Base-by-base conservation (phyloP, 1,140 invertebrate species). In the Orius insidiosus region DNA sequence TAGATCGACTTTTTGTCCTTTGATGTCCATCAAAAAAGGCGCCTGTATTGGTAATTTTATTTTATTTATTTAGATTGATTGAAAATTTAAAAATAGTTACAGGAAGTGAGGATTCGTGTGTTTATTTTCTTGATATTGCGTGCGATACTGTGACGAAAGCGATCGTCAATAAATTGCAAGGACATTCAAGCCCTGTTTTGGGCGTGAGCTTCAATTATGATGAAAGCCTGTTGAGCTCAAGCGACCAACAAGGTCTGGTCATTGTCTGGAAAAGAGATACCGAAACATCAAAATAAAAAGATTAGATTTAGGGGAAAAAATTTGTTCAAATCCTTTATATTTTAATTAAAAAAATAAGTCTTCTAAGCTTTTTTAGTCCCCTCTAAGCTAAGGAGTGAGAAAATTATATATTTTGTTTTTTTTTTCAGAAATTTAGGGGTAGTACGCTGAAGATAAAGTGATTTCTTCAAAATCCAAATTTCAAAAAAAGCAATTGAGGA, bases 181-280 rank as follows among this genome's bases (percentile, higher is more conserved):
- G 70, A 3, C 87, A 90, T 65, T 79, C 83, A 8, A 74, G 76
- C 34, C 74, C 85, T 2, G 81, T 87, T 19, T 63, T 88, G 3
- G 79, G 84, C 46, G 77, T 90, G 9, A 79, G 76, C 55, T 89
- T 92, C 60, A 89, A 87, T 66, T 85, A 84, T 65, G 84, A 90
- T 64, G 86, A 90, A 66, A 83, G 80, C 59, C 65, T 89, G 49
- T 65, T 92, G 24, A 85, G 85, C 35, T 85, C 82, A 19, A 82
- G 78, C 59, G 87, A 92, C 67, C 66, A 75, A 45, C 72, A 82
- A 55, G 86, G 85, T 6, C 74, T 85, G 53, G 78, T 90, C 47
- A 89, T 90, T 56, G 71, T 89, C 43, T 89, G 85, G 85, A 77
- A 24, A 24, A 24, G 24, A 24, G 24, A 24, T 24, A 24, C 24